Conservation (phyloP, 1,140 invertebrate species). For the Drosophila ogumai region DNA sequence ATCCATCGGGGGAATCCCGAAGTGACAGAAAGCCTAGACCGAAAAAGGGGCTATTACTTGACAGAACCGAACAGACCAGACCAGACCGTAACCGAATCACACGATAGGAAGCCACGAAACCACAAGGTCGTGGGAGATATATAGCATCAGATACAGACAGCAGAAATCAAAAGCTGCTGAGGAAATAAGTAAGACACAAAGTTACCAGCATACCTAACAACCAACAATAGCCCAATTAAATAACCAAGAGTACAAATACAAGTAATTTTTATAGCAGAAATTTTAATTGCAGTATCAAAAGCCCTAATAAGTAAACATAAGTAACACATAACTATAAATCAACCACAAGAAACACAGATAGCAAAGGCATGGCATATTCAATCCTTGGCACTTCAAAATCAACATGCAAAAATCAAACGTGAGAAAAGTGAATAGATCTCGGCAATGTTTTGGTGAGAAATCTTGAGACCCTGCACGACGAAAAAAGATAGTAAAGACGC, state of each 20-base stretch:
- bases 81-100: slow-evolving; percentile 41
- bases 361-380: slow-evolving; percentile 61
- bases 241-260: slow-evolving; percentile 85
- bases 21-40: slow-evolving; percentile 53
- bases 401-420: slow-evolving; percentile 31
- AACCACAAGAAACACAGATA: slow-evolving; percentile 38
- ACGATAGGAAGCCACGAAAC: slow-evolving; percentile 6
- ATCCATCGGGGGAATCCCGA: not conserved
- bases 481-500: slow-evolving; percentile 26
- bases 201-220: slow-evolving; percentile 82
- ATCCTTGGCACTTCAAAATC: slow-evolving; percentile 36
- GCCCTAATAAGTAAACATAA: slow-evolving; percentile 64
- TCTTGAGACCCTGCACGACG: slow-evolving; percentile 32
- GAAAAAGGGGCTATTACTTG: slow-evolving; percentile 55
- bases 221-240: slow-evolving; percentile 85
- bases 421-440: slow-evolving; percentile 47
- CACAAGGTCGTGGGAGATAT: slow-evolving; percentile 18
- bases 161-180: slow-evolving; percentile 30
- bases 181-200: slow-evolving; percentile 48
- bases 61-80: slow-evolving; percentile 38
- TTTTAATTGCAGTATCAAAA: slow-evolving; percentile 83
- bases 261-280: slow-evolving; percentile 85
- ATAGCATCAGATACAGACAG: slow-evolving; percentile 27
- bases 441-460: slow-evolving; percentile 52
- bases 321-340: slow-evolving; percentile 47